phyloP scores from a whole-genome alignment of 2,888 invertebrate genomes.

The Gonocerus acuteangulatus region DNA sequence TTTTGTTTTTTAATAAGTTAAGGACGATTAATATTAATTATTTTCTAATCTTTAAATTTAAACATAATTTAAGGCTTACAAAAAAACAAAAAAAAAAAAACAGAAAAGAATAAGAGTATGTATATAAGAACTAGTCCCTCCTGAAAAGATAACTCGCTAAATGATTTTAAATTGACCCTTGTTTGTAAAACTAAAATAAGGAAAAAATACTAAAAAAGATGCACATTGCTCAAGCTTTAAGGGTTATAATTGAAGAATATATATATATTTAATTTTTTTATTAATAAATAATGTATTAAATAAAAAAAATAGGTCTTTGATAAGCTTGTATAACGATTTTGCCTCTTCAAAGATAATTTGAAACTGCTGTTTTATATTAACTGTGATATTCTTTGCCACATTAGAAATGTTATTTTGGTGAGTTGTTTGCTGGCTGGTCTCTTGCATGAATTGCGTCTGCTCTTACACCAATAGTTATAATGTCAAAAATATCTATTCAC shows the following conservation, averaged over 20 bases:
- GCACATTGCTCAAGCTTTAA: conserved; percentile 28
- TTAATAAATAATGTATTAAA: conserved; percentile 3
- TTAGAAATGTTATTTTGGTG: conserved; percentile 5
- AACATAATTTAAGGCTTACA: neutral
- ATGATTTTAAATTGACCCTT: conserved; percentile 13
- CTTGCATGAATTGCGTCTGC: neutral
- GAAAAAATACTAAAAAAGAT: conserved; percentile 4
- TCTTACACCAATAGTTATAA: too few species aligned
- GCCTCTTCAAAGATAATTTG: conserved; percentile 12
- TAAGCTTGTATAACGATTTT: conserved; percentile 17
- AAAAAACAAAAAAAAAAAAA: too few species aligned
- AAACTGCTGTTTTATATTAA: conserved; percentile 19
- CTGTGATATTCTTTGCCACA: conserved; percentile 24
- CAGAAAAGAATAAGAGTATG: conserved; percentile 10
- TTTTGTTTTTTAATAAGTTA: conserved; percentile 6
- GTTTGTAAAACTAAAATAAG: conserved; percentile 4
- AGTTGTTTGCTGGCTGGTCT: conserved; percentile 19
- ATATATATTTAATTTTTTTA: conserved; percentile 17
- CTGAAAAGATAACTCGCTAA: conserved; percentile 20
- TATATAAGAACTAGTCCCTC: conserved; percentile 25
- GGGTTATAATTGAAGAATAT: conserved; percentile 6
- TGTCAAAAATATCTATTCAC: too few species aligned
- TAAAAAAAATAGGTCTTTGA: conserved; percentile 11
- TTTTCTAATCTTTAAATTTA: neutral
- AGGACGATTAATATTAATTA: conserved; percentile 17